A percentile compares a stretch with the other conserved stretches of the same genome.
These are phyloP conservation scores for Micrastur ruficollis DNA, from an alignment of 2,797 vertebrate genomes.

Conservation along the genomic window DNA sequence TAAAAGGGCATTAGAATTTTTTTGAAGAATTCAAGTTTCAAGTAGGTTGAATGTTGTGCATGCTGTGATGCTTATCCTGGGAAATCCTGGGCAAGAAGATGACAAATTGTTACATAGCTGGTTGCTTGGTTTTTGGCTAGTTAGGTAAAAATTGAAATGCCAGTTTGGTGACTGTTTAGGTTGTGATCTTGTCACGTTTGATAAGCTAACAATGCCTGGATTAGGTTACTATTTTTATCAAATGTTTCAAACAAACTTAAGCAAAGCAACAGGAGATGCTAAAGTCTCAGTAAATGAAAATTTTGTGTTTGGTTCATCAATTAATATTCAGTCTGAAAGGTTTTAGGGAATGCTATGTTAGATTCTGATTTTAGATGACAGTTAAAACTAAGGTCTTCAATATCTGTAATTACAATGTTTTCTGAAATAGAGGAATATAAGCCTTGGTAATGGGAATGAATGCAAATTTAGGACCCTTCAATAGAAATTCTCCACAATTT, in stretches of 20 bases:
- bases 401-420: conserved; percentile 23
- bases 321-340: background rate
- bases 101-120: background rate
- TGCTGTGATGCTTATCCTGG: background rate
- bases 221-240: background rate
- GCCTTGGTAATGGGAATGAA: background rate
- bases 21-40: background rate
- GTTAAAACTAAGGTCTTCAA: conserved; percentile 25
- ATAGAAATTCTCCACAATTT: background rate
- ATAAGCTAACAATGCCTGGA: background rate
- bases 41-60: background rate
- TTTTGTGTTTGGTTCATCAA: background rate
- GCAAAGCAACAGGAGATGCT: background rate
- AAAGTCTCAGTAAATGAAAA: background rate
- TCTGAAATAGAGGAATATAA: background rate
- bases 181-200: background rate
- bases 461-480: background rate
- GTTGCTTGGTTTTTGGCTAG: background rate
- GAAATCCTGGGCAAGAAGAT: background rate
- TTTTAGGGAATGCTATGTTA: background rate
- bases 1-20: background rate
- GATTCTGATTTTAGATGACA: conserved; percentile 20
- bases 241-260: background rate
- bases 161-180: background rate
- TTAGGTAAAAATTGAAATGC: background rate